Evolutionary conservation across 2,113 vertebrate genomes (phyloP), one percentile per base, ranked within the genome.

Genomic region (Patagioenas fasciata): DNA sequence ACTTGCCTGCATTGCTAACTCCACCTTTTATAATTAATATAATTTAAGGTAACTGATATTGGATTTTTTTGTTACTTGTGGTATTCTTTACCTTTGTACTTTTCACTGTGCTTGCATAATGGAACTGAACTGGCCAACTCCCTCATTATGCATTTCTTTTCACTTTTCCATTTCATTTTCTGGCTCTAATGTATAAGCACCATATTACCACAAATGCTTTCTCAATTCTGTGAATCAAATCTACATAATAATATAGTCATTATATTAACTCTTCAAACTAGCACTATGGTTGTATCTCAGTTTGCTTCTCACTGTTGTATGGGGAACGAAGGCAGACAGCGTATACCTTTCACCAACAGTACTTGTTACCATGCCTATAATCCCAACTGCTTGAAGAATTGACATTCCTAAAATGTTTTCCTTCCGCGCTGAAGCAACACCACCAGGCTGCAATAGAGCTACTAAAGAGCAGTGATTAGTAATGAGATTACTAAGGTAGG

Each of bases 21-120:
- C 44, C 70, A 47, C 74, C 61, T 92, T 94, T 94, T 78, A 51
- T 88, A 93, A 94, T 64, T 83, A 56, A 74, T 34, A n/a, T 54
- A 72, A 64, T 74, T 88, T 62, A 85, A 81, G 29, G 31, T 72
- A 93, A 92, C 29, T 48, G 53, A 50, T 83, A 54, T 0, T 50
- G 83, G 42, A 50, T 15, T 61, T 74, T 84, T 77, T 65, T 14
- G 4, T 80, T 85, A 81, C 51, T 82, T 88, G 34, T 44, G 38
- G 18, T 44, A 42, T 85, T 90, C 48, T 7, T 80, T 88, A 80
- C n/a, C 26, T 78, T 88, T 86, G 32, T 57, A 67, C 65, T 53
- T 84, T 84, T 72, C 82, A 50, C 53, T 74, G 47, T 71, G 61
- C 34, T 83, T 77, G 15, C 64, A 65, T 34, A 93, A 73, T 64